Evolutionary conservation across 2,888 invertebrate genomes (phyloP).

Genomic region (Lithophane ornitopus): DNA sequence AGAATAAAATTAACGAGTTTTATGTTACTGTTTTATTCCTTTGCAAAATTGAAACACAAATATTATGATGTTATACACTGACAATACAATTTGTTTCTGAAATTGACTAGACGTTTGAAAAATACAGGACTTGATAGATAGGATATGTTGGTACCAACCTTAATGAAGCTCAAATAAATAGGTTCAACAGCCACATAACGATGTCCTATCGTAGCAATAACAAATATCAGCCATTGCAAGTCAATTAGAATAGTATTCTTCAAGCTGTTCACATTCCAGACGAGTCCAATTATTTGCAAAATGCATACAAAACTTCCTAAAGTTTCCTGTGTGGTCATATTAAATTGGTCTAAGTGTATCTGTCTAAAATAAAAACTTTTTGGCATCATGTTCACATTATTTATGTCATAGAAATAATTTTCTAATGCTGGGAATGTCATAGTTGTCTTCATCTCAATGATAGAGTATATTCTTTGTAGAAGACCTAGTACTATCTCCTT

Average conservation of each 20-base stretch:
- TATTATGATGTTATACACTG: background rate
- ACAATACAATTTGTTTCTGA: background rate
- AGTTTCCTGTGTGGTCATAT: constrained; percentile 79
- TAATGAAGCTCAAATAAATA: constrained; percentile 77
- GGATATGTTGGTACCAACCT: constrained; percentile 76
- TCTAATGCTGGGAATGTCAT: constrained; percentile 86
- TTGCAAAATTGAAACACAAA: background rate
- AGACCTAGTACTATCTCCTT: constrained; percentile 79
- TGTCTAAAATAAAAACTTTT: constrained; percentile 75
- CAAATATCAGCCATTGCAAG: constrained; percentile 84
- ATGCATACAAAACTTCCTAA: constrained; percentile 83
- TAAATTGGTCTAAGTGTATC: constrained; percentile 74
- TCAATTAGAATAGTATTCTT: constrained; percentile 83
- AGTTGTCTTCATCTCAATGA: constrained; percentile 83
- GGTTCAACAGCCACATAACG: constrained; percentile 73
- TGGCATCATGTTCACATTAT: constrained; percentile 74
- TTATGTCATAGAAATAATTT: constrained; percentile 77
- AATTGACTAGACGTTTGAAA: background rate
- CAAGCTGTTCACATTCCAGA: constrained; percentile 81
- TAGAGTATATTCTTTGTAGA: constrained; percentile 81
- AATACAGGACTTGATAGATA: background rate
- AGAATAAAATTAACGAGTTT: constrained; percentile 29
- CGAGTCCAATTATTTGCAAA: constrained; percentile 84
- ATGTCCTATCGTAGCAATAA: constrained; percentile 77
- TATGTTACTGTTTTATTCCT: background rate